A percentile compares a stretch with the other conserved stretches of the same genome.
These are phyloP conservation scores for Turritopsis dohrnii DNA, from an alignment of 30 jellyfish, hydroid and myxozoan genomes.

Conservation along the genomic window DNA sequence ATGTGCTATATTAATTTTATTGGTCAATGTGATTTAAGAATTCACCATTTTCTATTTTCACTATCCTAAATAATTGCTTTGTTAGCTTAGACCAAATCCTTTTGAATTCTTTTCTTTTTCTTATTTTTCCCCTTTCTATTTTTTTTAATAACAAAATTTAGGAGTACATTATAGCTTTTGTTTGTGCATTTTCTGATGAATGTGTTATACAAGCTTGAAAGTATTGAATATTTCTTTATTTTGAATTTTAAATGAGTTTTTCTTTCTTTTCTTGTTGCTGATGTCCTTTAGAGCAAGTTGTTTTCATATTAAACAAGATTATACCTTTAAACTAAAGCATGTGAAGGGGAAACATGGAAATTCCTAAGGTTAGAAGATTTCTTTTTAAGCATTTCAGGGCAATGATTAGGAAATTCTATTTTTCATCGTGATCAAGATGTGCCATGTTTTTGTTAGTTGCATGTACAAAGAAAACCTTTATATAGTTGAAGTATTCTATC, in stretches of 20 bases:
- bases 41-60: background rate
- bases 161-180: background rate
- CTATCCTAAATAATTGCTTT: background rate
- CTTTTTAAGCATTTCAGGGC: background rate
- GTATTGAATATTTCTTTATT: background rate
- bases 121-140: background rate
- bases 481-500: too few relatives aligned
- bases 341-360: background rate
- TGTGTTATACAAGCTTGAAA: background rate
- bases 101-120: background rate
- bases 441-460: too few relatives aligned
- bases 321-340: too few relatives aligned
- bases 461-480: too few relatives aligned
- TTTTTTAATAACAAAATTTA: too few relatives aligned
- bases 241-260: background rate
- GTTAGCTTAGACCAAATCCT: background rate
- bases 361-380: background rate
- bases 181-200: background rate
- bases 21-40: background rate
- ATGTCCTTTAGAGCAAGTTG: background rate
- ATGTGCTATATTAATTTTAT: too few relatives aligned
- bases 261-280: background rate
- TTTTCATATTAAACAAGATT: too few relatives aligned
- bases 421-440: too few relatives aligned
- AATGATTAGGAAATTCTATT: background rate